Conservation (phyloP, 2,113 vertebrate genomes). For the Cephalopterus ornatus region DNA sequence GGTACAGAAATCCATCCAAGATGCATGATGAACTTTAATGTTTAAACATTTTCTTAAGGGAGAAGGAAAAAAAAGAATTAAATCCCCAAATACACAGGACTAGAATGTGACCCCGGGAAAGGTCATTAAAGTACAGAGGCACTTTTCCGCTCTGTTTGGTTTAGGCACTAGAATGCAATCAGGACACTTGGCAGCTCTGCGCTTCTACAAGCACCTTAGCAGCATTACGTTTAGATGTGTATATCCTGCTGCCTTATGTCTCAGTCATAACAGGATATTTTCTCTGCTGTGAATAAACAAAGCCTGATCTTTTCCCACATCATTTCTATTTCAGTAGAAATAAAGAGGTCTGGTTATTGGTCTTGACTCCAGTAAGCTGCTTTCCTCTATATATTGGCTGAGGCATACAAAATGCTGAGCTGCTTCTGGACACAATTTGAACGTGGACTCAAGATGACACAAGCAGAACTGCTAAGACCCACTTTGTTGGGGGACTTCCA, state of each 20-base stretch:
- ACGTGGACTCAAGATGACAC: background rate
- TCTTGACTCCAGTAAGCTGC: background rate
- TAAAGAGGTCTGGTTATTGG: background rate
- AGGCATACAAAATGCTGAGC: background rate
- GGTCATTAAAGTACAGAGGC: background rate
- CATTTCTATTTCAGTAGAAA: constrained; percentile 19
- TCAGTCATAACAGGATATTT: constrained; percentile 28
- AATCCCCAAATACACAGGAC: background rate
- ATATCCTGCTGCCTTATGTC: constrained; percentile 14
- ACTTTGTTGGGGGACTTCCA: background rate
- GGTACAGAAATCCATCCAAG: background rate
- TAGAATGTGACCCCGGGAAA: background rate
- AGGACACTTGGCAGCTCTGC: background rate
- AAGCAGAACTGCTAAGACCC: background rate
- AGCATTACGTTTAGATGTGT: background rate
- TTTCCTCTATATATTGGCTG: background rate
- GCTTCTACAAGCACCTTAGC: constrained; percentile 7
- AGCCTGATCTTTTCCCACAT: constrained; percentile 34
- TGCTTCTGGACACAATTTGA: background rate
- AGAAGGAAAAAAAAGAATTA: background rate
- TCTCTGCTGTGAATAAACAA: constrained; percentile 31
- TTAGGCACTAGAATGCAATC: constrained; percentile 8
- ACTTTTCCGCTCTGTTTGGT: constrained; percentile 16
- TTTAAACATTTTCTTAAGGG: constrained; percentile 20
- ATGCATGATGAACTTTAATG: background rate